Base-by-base conservation (phyloP, 2,113 vertebrate genomes). In the Jacana jacana region DNA sequence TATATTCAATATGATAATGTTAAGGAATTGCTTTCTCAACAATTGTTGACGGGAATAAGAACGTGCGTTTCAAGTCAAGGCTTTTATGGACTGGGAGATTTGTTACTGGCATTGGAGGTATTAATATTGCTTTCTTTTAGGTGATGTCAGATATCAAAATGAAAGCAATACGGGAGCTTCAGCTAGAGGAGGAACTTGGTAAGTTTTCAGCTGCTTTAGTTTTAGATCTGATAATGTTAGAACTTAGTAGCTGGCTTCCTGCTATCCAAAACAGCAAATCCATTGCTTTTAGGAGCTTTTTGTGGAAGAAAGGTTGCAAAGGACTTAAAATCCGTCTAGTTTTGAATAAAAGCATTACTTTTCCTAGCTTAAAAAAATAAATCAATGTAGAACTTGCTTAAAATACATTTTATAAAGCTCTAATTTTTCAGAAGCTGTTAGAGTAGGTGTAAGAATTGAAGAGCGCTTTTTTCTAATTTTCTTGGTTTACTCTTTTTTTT, bases 71-170 rank as follows among this genome's bases (percentile, higher is more conserved):
- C 44, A 35, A 42, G 37, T 51, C 57, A 49, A 61, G 19, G 40
- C 55, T 52, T 35, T 37, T 61, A 52, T 60, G 49, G 28, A 6
- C 46, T 73, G 76, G 27, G n/a, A 52, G 42, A 30, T 51, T 2
- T 57, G 44, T 64, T 69, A 46, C 4, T 77, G 28, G 48, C n/a
- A 27, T 63, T 63, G 30, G 35, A 81, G 44, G 52, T 51, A 37
- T 96, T 92, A 93, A 63, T 89, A 46, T 42, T 91, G 22, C 87
- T 97, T 55, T 88, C 16, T 93, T 96, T 86, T 82, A 99, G 99
- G 96, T 99, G 96, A 97, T 99, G 95, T 95, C 96, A 87, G 98
- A 99, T 94, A 98, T 99, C 95, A 99, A 99, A 95, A 98, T 97
- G 96, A 99, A 98, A 90, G 99, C 99, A 11, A 97, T 99, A 63